Evolutionary conservation across 2,888 invertebrate genomes (phyloP).

Genomic region (Hoplodrina blanda): DNA sequence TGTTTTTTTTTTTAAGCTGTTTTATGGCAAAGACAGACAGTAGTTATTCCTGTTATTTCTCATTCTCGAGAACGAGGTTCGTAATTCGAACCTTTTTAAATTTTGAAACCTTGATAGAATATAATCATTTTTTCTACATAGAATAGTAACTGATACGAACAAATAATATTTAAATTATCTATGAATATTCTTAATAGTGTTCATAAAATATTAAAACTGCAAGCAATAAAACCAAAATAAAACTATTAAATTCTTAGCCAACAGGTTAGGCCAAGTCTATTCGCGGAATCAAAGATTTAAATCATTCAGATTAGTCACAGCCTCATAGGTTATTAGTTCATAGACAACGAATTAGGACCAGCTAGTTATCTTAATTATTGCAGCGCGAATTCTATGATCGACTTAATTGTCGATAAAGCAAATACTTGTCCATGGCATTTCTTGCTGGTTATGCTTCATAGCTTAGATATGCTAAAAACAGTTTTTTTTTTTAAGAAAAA

Average conservation of each 20-base stretch:
- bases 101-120: not conserved
- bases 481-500: no score
- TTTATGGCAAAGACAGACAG: not conserved
- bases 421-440: not conserved
- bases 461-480: not conserved
- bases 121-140: no score
- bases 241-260: not conserved
- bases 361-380: slow-evolving; percentile 21
- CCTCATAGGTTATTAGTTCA: slow-evolving; percentile 24
- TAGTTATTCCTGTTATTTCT: no score
- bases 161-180: no score
- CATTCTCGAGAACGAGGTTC: not conserved
- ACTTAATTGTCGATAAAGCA: not conserved
- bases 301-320: slow-evolving; percentile 29
- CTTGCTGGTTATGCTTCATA: no score
- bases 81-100: not conserved
- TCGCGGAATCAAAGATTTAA: not conserved
- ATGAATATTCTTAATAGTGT: no score
- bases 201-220: no score
- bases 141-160: no score
- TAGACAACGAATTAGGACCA: slow-evolving; percentile 35
- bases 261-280: not conserved
- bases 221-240: not conserved
- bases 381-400: slow-evolving; percentile 3
- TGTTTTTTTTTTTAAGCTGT: slow-evolving; percentile 4